Percentiles rank a stretch among this genome's conserved stretches.
These are phyloP conservation scores for Brachypodius melanocephalos DNA, from an alignment of 2,113 vertebrate species.

Conservation along the genomic window DNA sequence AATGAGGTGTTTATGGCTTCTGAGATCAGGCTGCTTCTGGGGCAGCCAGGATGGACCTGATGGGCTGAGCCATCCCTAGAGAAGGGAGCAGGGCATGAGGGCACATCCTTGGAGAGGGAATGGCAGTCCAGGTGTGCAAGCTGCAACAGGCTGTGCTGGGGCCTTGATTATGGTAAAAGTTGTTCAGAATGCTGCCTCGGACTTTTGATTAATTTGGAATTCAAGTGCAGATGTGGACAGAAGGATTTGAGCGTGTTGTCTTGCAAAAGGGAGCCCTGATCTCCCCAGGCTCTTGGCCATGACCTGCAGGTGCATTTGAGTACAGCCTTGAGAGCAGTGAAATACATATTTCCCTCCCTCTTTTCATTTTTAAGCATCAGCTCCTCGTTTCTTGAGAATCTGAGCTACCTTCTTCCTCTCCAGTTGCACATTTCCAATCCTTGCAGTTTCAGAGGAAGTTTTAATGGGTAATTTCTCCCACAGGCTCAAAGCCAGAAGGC, in stretches of 20 bases:
- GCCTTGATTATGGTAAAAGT: not conserved
- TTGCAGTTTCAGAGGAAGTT: slow-evolving; percentile 2
- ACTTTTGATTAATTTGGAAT: not conserved
- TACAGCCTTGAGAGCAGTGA: not conserved
- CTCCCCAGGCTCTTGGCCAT: not conserved
- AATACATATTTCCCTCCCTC: accelerated
- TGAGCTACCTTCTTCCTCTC: not conserved
- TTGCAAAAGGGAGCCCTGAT: not conserved
- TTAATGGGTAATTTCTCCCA: slow-evolving; percentile 22
- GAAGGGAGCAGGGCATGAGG: not conserved
- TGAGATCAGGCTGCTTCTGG: not conserved
- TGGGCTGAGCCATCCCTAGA: not conserved
- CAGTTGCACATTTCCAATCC: not conserved
- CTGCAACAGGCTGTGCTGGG: not conserved
- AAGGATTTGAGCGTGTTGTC: not conserved
- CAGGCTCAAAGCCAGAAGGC: slow-evolving; percentile 20
- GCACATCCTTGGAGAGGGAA: accelerated
- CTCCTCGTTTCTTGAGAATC: not conserved
- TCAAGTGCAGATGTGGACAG: not conserved
- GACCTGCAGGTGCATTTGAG: not conserved
- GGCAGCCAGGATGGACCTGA: not conserved
- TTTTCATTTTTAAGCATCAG: not conserved
- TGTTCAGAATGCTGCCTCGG: not conserved
- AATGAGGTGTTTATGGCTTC: not conserved
- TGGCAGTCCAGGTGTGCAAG: not conserved